Conservation (phyloP, 2,113 vertebrate genomes). For the Phaethon lepturus region DNA sequence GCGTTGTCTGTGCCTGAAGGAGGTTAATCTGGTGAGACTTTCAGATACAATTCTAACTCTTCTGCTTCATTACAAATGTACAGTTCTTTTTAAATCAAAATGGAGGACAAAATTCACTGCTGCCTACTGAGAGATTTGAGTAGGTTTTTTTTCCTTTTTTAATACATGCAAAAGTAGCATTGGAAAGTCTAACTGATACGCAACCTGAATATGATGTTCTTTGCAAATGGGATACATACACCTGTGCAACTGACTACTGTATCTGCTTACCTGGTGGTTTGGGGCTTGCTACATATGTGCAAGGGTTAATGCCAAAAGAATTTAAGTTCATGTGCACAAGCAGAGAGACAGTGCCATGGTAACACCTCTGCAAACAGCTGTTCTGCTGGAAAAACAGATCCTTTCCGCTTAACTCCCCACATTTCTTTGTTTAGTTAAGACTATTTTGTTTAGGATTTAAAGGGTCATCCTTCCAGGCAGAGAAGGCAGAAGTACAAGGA, state of each 20-base stretch:
- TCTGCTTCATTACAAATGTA: not conserved
- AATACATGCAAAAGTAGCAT: not conserved
- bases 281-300: not conserved
- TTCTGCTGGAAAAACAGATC: not conserved
- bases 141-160: not conserved
- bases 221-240: not conserved
- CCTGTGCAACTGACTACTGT: not conserved
- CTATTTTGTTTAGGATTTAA: not conserved
- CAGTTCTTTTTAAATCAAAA: not conserved
- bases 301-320: not conserved
- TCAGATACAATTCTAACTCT: not conserved
- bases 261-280: not conserved
- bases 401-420: not conserved
- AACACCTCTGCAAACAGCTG: not conserved
- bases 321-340: not conserved
- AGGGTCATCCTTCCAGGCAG: not conserved
- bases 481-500: not conserved
- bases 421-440: not conserved
- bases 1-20: not conserved
- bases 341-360: not conserved
- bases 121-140: not conserved
- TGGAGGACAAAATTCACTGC: not conserved
- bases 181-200: not conserved
- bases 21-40: not conserved
- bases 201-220: not conserved